Evolutionary conservation across 1,140 invertebrate species (phyloP).

Genomic region (Ceratoteleas bidentatus): DNA sequence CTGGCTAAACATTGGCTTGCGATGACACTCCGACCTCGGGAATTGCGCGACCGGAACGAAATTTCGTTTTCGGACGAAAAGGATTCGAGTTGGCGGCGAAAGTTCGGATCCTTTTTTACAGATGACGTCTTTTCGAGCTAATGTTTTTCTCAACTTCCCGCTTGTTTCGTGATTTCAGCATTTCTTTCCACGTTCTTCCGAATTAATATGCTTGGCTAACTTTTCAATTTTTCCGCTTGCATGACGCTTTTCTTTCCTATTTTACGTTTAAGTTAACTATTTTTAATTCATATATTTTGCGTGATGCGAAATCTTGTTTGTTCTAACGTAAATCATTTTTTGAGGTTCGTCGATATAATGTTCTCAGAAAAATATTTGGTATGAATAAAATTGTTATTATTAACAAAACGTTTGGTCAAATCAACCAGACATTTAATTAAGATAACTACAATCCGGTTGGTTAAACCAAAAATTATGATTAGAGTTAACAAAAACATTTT

Average conservation of each 20-base stretch:
- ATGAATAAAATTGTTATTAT: no score
- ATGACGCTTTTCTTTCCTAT: conserved; percentile 21
- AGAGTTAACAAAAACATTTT: no score
- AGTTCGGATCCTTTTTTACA: no score
- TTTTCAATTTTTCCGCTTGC: conserved; percentile 33
- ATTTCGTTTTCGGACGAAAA: conserved; percentile 10
- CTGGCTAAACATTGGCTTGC: neutral
- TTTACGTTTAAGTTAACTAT: conserved; percentile 32
- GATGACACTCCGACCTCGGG: neutral
- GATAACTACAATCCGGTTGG: no score
- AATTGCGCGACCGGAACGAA: no score
- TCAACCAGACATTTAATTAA: no score
- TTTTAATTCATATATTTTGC: conserved; percentile 33
- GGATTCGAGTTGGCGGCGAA: no score
- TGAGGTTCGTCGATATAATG: no score
- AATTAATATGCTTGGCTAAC: conserved; percentile 15
- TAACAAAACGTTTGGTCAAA: no score
- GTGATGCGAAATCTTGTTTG: conserved; percentile 31
- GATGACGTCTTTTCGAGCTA: neutral
- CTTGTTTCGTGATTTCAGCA: neutral
- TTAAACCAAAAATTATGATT: no score
- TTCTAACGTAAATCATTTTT: conserved; percentile 13
- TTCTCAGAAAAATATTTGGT: no score
- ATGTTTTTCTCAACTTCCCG: conserved; percentile 5
- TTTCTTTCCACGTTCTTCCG: neutral